phyloP scores from a whole-genome alignment of 2,113 vertebrate genomes.

The Cryptotis parvus region DNA sequence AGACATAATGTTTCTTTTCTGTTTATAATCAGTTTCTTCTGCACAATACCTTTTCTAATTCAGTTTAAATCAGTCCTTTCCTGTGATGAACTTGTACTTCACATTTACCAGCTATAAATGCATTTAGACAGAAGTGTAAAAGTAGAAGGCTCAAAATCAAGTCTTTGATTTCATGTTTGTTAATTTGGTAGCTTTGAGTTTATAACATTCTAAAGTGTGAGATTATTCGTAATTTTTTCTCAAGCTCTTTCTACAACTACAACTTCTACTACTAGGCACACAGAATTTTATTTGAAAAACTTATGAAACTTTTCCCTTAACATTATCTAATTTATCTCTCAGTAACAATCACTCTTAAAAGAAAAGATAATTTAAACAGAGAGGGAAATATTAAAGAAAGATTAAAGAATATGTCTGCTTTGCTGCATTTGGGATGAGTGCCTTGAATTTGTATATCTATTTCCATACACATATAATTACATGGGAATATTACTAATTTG shows the following conservation, averaged over 20 bases:
- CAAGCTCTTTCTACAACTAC: not conserved
- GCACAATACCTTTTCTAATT: conserved; percentile 64
- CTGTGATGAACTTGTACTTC: conserved; percentile 55
- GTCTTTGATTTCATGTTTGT: conserved; percentile 65
- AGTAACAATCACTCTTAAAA: conserved; percentile 65
- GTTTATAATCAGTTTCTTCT: conserved; percentile 56
- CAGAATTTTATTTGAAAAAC: conserved; percentile 67
- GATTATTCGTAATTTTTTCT: conserved; percentile 8
- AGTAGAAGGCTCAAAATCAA: conserved; percentile 60
- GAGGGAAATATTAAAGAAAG: conserved; percentile 61
- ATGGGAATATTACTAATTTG: not conserved
- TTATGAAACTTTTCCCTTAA: conserved; percentile 41
- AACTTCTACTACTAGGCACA: not conserved
- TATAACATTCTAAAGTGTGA: conserved; percentile 35
- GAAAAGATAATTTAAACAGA: conserved; percentile 59
- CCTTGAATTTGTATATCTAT: conserved; percentile 36
- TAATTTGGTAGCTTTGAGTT: conserved; percentile 61
- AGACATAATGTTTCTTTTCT: conserved; percentile 59
- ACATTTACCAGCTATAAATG: conserved; percentile 68
- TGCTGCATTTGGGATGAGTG: not conserved
- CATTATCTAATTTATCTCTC: conserved; percentile 64
- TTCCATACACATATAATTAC: not conserved
- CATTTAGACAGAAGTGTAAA: conserved; percentile 65
- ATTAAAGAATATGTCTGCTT: conserved; percentile 47
- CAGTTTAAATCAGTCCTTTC: conserved; percentile 52